Percentiles rank a stretch among this genome's conserved stretches.
These are phyloP conservation scores for Enteromius afrohamiltoni DNA, from an alignment of 2,797 vertebrate species.

Conservation along the genomic window DNA sequence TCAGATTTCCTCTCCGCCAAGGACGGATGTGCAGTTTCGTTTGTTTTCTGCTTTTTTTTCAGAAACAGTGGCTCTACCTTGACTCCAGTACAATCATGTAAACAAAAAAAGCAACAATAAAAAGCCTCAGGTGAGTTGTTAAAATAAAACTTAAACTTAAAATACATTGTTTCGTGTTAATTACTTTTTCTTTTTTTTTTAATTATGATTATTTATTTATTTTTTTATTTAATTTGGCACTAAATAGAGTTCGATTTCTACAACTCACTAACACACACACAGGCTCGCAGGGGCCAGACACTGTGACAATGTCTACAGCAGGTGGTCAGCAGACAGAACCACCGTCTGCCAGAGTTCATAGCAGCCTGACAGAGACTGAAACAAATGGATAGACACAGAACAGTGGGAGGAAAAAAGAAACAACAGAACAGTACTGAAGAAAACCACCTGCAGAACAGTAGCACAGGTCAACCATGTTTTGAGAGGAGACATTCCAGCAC, in stretches of 20 bases:
- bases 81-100: not conserved
- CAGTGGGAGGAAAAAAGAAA: slow-evolving; percentile 10
- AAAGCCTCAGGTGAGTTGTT: not conserved
- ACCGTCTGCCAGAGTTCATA: slow-evolving; percentile 49
- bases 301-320: slow-evolving; percentile 45
- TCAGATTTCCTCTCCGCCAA: slow-evolving; percentile 40
- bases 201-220: not conserved
- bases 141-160: not conserved
- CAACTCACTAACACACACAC: not conserved
- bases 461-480: slow-evolving; percentile 55
- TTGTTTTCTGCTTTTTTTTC: not conserved
- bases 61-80: not conserved
- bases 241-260: not conserved
- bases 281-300: slow-evolving; percentile 32
- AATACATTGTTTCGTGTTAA: not conserved
- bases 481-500: slow-evolving; percentile 55
- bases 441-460: slow-evolving; percentile 61
- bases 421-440: slow-evolving; percentile 51
- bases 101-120: not conserved
- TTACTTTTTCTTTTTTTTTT: not conserved
- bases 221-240: not conserved
- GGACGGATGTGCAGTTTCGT: slow-evolving; percentile 22
- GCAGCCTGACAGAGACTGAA: slow-evolving; percentile 37
- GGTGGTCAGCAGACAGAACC: slow-evolving; percentile 51
- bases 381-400: slow-evolving; percentile 36